Percentiles rank a stretch among this genome's conserved stretches.
Conservation (phyloP, 2,888 invertebrate genomes). For the Germaria angustata region DNA sequence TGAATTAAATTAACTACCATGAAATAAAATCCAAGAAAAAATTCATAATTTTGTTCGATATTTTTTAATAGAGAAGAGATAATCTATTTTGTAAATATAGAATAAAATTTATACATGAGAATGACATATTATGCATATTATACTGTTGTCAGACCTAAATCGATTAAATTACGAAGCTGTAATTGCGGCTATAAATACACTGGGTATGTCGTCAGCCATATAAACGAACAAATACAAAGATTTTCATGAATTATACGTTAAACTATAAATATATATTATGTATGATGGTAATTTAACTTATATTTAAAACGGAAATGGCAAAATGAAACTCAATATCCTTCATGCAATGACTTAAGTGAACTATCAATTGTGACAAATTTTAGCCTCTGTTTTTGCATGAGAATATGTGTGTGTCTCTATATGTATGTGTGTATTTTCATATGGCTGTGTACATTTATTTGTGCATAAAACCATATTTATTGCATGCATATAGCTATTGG, state of each 20-base stretch:
- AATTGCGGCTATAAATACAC: constrained; percentile 13
- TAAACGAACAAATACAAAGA: not conserved
- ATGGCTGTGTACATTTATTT: too few relatives aligned
- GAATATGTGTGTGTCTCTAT: not conserved
- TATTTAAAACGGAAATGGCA: not conserved
- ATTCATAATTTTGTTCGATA: too few relatives aligned
- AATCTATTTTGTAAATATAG: too few relatives aligned
- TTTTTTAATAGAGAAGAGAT: too few relatives aligned
- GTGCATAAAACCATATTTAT: too few relatives aligned
- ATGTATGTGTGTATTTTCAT: not conserved
- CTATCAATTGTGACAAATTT: constrained; percentile 10
- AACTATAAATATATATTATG: not conserved
- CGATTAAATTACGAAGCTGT: constrained; percentile 10
- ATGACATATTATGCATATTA: constrained; percentile 25
- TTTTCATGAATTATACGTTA: not conserved
- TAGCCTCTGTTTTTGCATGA: not conserved
- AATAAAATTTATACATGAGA: too few relatives aligned
- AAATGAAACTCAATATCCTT: not conserved
- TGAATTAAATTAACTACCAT: too few relatives aligned
- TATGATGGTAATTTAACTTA: not conserved
- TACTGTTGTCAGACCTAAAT: constrained; percentile 19
- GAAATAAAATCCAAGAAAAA: too few relatives aligned
- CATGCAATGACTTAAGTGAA: not conserved
- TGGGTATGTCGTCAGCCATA: not conserved
- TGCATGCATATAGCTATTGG: constrained; percentile 39